A percentile compares a stretch with the other conserved stretches of the same genome.
phyloP scores from a whole-genome alignment of 1,140 invertebrate species.

The Neuroterus valhalla region DNA sequence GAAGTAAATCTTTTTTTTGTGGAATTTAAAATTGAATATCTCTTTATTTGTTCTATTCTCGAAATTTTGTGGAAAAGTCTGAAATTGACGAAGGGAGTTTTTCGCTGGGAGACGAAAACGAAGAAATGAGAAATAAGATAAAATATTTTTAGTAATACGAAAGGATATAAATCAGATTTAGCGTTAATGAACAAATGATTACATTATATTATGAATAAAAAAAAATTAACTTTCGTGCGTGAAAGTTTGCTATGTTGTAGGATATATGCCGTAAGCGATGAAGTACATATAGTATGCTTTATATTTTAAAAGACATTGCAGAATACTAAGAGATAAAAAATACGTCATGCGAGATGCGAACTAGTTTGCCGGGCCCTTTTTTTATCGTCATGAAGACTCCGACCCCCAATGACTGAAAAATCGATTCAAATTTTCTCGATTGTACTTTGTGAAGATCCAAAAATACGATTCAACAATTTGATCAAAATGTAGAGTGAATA shows the following conservation, averaged over 20 bases:
- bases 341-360: not conserved
- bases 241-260: too few species aligned
- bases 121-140: conserved; percentile 38
- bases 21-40: not conserved
- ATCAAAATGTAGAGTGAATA: not conserved
- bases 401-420: conserved; percentile 1
- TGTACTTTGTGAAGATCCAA: not conserved
- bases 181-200: conserved; percentile 32
- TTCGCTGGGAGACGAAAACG: conserved; percentile 34
- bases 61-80: conserved; percentile 22
- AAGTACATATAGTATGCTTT: conserved; percentile 20
- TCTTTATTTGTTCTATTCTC: not conserved
- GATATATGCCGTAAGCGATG: too few species aligned
- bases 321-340: conserved; percentile 24
- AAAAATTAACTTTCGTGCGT: conserved; percentile 10
- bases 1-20: not conserved
- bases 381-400: conserved; percentile 1
- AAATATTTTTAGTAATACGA: conserved; percentile 55
- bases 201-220: conserved; percentile 30
- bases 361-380: conserved; percentile 1
- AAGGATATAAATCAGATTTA: conserved; percentile 10
- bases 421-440: not conserved
- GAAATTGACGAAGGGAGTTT: conserved; percentile 31
- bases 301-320: conserved; percentile 22
- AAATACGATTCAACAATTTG: not conserved